A percentile compares a stretch with the other conserved stretches of the same genome.
Evolutionary conservation across 2,888 invertebrate species (phyloP).

Genomic region (Noctuana brunneofusca): DNA sequence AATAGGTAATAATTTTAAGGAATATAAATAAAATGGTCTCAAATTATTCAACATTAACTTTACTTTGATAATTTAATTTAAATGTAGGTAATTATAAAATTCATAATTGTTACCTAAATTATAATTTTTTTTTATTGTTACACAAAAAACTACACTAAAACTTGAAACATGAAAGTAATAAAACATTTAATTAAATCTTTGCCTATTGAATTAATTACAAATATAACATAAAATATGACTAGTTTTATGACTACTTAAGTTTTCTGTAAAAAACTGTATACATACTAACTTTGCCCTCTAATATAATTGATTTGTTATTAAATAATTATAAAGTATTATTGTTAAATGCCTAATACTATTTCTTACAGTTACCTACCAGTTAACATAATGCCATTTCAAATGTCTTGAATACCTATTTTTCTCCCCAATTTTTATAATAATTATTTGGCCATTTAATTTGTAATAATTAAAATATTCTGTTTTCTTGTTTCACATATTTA

Average conservation of each 20-base stretch:
- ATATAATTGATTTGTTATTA: slow-evolving; percentile 4
- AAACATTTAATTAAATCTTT: slow-evolving; percentile 20
- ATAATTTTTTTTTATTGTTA: background rate
- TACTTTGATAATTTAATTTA: background rate
- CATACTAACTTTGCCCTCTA: background rate
- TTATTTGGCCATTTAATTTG: background rate
- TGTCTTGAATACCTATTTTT: slow-evolving; percentile 6
- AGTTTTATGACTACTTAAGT: slow-evolving; percentile 31
- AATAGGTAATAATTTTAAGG: background rate
- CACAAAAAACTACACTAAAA: background rate
- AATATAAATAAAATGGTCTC: background rate
- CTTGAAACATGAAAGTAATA: background rate
- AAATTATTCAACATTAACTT: background rate
- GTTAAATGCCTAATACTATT: slow-evolving; percentile 29
- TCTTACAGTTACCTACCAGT: slow-evolving; percentile 2
- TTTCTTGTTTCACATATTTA: background rate
- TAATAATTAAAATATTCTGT: background rate
- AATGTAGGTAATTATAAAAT: slow-evolving; percentile 6
- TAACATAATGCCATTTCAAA: slow-evolving; percentile 23
- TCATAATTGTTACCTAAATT: background rate
- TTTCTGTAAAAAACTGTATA: slow-evolving; percentile 11
- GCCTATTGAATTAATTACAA: slow-evolving; percentile 39
- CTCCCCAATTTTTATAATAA: slow-evolving; percentile 2
- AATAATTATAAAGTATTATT: slow-evolving; percentile 1
- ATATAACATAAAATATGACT: slow-evolving; percentile 41